Evolutionary conservation across 2,888 invertebrate species (phyloP), one percentile per base, ranked within the genome.

Genomic region (Diplolepis rosae): DNA sequence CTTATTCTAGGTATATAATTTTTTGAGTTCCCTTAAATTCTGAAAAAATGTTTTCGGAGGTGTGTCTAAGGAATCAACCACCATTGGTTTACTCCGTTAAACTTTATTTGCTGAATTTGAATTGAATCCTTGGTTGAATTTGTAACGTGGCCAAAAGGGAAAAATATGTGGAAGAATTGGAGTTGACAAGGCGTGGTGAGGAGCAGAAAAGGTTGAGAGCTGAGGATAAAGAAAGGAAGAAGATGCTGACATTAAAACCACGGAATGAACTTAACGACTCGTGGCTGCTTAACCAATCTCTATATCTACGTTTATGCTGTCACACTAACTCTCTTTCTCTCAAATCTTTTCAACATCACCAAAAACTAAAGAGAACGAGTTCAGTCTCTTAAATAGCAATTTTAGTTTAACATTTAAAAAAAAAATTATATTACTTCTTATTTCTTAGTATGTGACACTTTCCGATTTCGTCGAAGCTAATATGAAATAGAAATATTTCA

Each of bases 231-330:
- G 54, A 69, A 65, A 66, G 28, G 51, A 42, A 70, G 18, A 71
- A 51, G 65, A 69, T 66, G 83, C 83, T 79, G 83, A 82, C 83
- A 83, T 84, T 83, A 84, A 83, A 83, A 83, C 82, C 84, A 80
- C 81, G 79, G 80, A 84, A 83, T 83, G 83, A 82, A 82, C 83
- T 84, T 82, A 83, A 83, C 84, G 83, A 83, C 83, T 83, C 82
- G 83, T 84, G 81, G 82, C 82, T 69, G 48, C 42, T 24, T 45
- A 66, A 68, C 68, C 45, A 69, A 35, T 35, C 61, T 48, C 72
- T 67, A 32, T 67, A 66, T 48, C 50, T 56, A 35, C 42, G 18
- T 45, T 11, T 48, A 13, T 18, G 15, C 45, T 28, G 13, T 48
- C 45, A 48, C 28, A 28, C 28, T 13, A 30, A 5, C 48, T 32